Percentiles rank a stretch among this genome's conserved stretches.
Evolutionary conservation across 2,797 vertebrate genomes (phyloP).

Genomic region (Anguilla obscura): DNA sequence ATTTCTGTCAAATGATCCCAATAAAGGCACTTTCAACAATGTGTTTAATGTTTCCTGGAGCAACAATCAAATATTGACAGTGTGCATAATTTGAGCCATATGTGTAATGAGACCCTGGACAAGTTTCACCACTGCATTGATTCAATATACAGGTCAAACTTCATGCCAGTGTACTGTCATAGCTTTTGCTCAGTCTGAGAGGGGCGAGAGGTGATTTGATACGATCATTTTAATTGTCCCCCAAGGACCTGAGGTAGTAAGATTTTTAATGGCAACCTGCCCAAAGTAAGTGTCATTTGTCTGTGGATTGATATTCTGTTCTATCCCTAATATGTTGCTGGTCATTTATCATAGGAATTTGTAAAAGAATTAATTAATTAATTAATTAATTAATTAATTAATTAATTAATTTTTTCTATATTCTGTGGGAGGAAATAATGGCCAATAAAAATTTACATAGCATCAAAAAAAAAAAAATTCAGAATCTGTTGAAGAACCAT

Average conservation of each 20-base stretch:
- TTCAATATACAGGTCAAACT: not conserved
- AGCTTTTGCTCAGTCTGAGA: not conserved
- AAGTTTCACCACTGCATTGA: not conserved
- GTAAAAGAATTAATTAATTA: not conserved
- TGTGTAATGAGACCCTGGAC: conserved; percentile 1
- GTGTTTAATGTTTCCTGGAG: not conserved
- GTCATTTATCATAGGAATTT: not conserved
- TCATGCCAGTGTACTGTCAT: not conserved
- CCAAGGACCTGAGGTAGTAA: not conserved
- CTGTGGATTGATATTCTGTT: not conserved
- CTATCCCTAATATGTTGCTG: not conserved
- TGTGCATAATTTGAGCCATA: not conserved
- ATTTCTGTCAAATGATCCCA: not conserved
- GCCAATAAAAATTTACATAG: too few species aligned
- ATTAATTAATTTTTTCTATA: too few species aligned
- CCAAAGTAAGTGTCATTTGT: not conserved
- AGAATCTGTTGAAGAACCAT: too few species aligned
- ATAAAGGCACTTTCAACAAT: not conserved
- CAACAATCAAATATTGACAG: not conserved
- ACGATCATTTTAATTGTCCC: not conserved
- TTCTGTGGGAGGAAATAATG: too few species aligned
- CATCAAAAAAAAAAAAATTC: too few species aligned
- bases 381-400: too few species aligned
- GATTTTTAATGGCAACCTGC: not conserved
- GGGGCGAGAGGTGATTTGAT: not conserved